Evolutionary conservation across 2,797 vertebrate species (phyloP).

Genomic region (Mus caroli): DNA sequence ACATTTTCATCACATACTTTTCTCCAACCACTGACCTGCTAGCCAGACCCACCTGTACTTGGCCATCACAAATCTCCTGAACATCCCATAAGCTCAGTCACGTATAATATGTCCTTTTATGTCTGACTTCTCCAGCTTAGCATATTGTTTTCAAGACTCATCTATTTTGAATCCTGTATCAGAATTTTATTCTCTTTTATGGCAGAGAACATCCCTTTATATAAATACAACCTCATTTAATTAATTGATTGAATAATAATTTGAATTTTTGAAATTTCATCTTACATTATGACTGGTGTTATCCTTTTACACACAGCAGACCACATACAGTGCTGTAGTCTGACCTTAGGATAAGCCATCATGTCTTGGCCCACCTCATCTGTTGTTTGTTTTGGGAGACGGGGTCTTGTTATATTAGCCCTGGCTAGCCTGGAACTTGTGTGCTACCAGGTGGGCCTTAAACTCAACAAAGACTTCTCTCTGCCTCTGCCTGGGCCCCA

Average conservation of each 20-base stretch:
- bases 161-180: neutral
- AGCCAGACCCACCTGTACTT: neutral
- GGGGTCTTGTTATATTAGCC: neutral
- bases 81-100: neutral
- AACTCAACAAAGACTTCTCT: neutral
- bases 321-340: neutral
- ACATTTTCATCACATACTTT: neutral
- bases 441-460: neutral
- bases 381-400: neutral
- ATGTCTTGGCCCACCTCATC: neutral
- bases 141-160: neutral
- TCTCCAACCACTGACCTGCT: neutral
- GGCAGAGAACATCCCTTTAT: neutral
- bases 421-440: neutral
- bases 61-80: neutral
- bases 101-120: neutral
- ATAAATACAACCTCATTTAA: neutral
- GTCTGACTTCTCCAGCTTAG: neutral
- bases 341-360: neutral
- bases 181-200: neutral
- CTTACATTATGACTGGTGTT: neutral
- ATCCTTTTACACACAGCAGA: neutral
- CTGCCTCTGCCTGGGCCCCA: neutral
- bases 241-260: neutral
- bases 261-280: neutral